phyloP scores from a whole-genome alignment of 2,797 vertebrate genomes.

The Rousettus madagascariensis region DNA sequence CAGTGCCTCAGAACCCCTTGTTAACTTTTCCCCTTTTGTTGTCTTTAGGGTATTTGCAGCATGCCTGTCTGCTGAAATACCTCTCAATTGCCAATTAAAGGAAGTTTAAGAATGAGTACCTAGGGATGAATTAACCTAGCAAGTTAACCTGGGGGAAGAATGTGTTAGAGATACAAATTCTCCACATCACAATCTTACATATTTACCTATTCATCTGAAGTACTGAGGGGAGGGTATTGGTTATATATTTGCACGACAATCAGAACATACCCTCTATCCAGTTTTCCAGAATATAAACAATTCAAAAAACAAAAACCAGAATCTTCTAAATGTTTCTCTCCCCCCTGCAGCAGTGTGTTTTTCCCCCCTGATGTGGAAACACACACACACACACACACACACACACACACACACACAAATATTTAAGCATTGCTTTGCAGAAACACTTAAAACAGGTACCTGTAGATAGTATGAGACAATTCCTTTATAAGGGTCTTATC shows the following conservation, averaged over 20 bases:
- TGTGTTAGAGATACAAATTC: slow-evolving; percentile 51
- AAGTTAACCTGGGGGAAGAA: slow-evolving; percentile 70
- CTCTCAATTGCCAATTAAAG: slow-evolving; percentile 72
- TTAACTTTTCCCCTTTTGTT: slow-evolving; percentile 78
- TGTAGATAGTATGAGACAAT: slow-evolving; percentile 34
- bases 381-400: no score
- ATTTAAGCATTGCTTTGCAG: slow-evolving; percentile 38
- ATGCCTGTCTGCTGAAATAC: slow-evolving; percentile 50
- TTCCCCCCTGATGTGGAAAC: slow-evolving; percentile 18
- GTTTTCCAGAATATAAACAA: slow-evolving; percentile 23
- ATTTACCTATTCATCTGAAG: background rate
- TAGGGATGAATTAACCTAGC: slow-evolving; percentile 71
- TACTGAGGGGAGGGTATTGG: background rate
- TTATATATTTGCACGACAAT: background rate
- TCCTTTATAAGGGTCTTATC: slow-evolving; percentile 5
- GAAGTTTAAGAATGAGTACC: slow-evolving; percentile 59
- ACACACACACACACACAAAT: background rate
- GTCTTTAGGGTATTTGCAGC: slow-evolving; percentile 70
- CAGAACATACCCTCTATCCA: background rate
- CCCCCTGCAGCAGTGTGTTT: background rate
- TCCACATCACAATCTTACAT: background rate
- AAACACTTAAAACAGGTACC: slow-evolving; percentile 58
- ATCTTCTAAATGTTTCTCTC: background rate
- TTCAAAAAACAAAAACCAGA: slow-evolving; percentile 45
- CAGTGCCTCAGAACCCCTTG: slow-evolving; percentile 76